A percentile compares a stretch with the other conserved stretches of the same genome.
Conservation (phyloP, 2,797 vertebrate species). For the Brachymystax lenok region DNA sequence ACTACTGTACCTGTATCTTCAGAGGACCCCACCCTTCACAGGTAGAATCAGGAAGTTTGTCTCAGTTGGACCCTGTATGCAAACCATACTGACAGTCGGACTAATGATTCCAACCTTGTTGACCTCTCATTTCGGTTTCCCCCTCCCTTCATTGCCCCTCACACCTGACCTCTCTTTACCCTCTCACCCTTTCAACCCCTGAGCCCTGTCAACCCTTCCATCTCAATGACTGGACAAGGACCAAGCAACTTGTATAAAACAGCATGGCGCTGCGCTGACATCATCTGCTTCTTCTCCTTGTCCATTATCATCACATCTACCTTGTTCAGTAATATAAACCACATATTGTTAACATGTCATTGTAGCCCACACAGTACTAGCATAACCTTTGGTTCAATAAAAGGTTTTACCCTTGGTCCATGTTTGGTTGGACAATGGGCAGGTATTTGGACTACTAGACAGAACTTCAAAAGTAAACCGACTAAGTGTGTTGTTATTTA, state of each 20-base stretch:
- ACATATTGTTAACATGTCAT: background rate
- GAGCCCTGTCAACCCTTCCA: conserved; percentile 16
- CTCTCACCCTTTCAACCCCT: conserved; percentile 14
- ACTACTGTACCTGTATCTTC: conserved; percentile 17
- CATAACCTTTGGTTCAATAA: background rate
- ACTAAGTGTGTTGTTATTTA: background rate
- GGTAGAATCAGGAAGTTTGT: conserved; percentile 36
- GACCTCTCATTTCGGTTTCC: conserved; percentile 19
- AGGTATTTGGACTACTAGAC: conserved; percentile 1
- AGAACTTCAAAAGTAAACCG: background rate
- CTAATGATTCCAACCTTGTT: conserved; percentile 52
- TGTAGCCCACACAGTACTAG: background rate
- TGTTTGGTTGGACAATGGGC: background rate
- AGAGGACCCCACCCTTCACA: conserved; percentile 40
- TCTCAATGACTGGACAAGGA: conserved; percentile 42
- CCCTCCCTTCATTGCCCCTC: conserved; percentile 16
- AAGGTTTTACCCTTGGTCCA: background rate
- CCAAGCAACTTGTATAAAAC: conserved; percentile 36
- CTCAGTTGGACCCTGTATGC: conserved; percentile 42
- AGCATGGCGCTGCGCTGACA: conserved; percentile 68
- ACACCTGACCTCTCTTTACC: conserved; percentile 33
- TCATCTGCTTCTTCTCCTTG: conserved; percentile 66
- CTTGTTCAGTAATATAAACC: conserved; percentile 12
- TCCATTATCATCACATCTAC: conserved; percentile 41
- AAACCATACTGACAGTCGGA: conserved; percentile 32